Evolutionary conservation across 1,140 invertebrate species (phyloP).

Genomic region (Drosophila guanche): DNA sequence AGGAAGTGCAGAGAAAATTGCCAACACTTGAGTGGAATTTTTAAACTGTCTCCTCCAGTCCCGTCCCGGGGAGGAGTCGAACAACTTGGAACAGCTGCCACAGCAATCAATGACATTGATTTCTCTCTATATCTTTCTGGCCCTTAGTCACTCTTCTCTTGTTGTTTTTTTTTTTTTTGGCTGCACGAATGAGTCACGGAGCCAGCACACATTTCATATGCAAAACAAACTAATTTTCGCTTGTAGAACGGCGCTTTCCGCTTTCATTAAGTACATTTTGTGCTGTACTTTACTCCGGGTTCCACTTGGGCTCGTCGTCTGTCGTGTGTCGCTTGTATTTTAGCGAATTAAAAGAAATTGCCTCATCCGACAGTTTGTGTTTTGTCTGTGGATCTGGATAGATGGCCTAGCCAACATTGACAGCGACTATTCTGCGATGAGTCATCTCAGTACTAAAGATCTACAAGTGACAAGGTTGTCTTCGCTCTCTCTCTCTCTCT

Average conservation of each 20-base stretch:
- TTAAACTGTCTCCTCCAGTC: slow-evolving; percentile 43
- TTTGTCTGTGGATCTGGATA: slow-evolving; percentile 32
- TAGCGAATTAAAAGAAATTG: slow-evolving; percentile 81
- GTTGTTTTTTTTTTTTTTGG: not conserved
- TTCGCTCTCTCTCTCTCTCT: not conserved
- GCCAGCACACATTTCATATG: slow-evolving; percentile 57
- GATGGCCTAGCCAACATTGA: slow-evolving; percentile 49
- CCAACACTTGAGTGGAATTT: slow-evolving; percentile 70
- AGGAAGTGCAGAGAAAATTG: slow-evolving; percentile 57
- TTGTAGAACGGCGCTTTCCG: slow-evolving; percentile 54
- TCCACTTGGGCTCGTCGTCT: too few species aligned
- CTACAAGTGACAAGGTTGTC: slow-evolving; percentile 8
- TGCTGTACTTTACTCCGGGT: slow-evolving; percentile 32
- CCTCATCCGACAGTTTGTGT: slow-evolving; percentile 60
- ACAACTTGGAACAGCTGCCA: slow-evolving; percentile 43
- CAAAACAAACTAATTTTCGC: slow-evolving; percentile 45
- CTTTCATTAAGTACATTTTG: slow-evolving; percentile 76
- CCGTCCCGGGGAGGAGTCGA: slow-evolving; percentile 1
- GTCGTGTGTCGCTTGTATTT: slow-evolving; percentile 45
- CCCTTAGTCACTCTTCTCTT: slow-evolving; percentile 57
- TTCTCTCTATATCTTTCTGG: slow-evolving; percentile 51
- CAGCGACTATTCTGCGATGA: slow-evolving; percentile 6
- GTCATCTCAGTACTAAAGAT: slow-evolving; percentile 11
- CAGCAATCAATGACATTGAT: slow-evolving; percentile 69
- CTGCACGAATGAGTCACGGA: slow-evolving; percentile 45